A percentile compares a stretch with the other conserved stretches of the same genome.
phyloP scores from a whole-genome alignment of 2,113 vertebrate species.

The Megaleporinus macrocephalus region DNA sequence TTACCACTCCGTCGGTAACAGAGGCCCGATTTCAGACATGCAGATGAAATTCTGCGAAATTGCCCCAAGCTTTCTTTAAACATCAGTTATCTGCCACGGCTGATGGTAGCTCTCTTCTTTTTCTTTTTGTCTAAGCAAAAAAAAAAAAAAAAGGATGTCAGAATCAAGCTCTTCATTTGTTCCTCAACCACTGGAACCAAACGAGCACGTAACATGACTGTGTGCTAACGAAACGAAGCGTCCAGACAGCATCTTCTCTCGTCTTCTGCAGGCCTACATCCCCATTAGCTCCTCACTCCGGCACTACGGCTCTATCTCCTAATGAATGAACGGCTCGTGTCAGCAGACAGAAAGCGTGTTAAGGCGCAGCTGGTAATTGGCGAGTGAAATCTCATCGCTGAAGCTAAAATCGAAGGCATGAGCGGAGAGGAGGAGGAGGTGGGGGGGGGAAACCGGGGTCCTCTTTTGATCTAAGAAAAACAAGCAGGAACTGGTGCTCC shows the following conservation, averaged over 20 bases:
- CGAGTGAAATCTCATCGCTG: neutral
- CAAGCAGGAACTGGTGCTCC: neutral
- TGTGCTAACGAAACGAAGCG: slow-evolving; percentile 48
- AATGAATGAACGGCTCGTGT: slow-evolving; percentile 26
- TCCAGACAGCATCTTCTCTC: slow-evolving; percentile 27
- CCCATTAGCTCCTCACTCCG: slow-evolving; percentile 44
- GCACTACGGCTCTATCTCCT: slow-evolving; percentile 20
- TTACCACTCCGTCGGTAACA: too few relatives aligned
- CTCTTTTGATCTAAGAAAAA: neutral
- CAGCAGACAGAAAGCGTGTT: neutral
- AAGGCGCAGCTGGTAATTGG: slow-evolving; percentile 19
- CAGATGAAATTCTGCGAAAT: too few relatives aligned
- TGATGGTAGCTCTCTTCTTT: neutral
- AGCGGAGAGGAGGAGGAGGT: neutral
- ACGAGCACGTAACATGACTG: slow-evolving; percentile 21
- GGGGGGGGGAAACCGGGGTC: neutral
- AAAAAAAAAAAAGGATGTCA: slow-evolving; percentile 28
- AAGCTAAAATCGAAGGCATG: neutral
- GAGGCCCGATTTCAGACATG: too few relatives aligned
- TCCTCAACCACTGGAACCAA: slow-evolving; percentile 56
- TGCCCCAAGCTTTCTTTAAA: too few relatives aligned
- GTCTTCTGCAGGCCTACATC: slow-evolving; percentile 39
- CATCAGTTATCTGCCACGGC: neutral
- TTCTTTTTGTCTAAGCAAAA: slow-evolving; percentile 11
- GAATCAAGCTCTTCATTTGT: slow-evolving; percentile 56